A percentile compares a stretch with the other conserved stretches of the same genome.
phyloP scores from a whole-genome alignment of 2,113 vertebrate species.

The Oceanodroma tethys region DNA sequence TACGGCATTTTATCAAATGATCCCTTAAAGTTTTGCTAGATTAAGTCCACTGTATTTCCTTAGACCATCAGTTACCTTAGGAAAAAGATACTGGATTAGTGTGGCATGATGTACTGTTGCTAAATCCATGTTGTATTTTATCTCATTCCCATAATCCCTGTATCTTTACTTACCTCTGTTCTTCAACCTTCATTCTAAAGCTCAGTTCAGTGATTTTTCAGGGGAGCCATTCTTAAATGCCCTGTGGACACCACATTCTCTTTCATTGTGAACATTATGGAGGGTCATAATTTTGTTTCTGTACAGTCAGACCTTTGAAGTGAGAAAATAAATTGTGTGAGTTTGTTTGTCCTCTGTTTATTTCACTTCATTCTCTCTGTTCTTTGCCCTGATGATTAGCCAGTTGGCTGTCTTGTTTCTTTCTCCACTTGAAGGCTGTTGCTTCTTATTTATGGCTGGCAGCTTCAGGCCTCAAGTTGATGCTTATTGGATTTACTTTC shows the following conservation, averaged over 20 bases:
- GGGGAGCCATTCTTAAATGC: not conserved
- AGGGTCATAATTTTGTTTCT: not conserved
- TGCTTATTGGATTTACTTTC: not conserved
- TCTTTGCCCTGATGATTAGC: not conserved
- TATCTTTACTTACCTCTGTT: not conserved
- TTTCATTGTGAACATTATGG: not conserved
- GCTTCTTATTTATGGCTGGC: not conserved
- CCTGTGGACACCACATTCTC: not conserved
- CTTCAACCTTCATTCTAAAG: not conserved
- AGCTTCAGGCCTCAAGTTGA: not conserved
- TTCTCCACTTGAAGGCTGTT: not conserved
- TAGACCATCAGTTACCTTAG: not conserved
- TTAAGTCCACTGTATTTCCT: not conserved
- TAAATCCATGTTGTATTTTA: not conserved
- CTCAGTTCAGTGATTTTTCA: not conserved
- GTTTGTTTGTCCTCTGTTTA: not conserved
- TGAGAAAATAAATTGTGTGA: not conserved
- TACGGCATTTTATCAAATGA: not conserved
- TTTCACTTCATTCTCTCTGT: not conserved
- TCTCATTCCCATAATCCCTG: not conserved
- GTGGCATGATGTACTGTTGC: not conserved
- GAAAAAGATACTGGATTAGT: not conserved
- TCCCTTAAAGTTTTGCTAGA: not conserved
- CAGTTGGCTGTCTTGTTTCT: not conserved
- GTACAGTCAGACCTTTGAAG: not conserved